Conservation (phyloP, 2,797 vertebrate genomes). For the Lemur catta region DNA sequence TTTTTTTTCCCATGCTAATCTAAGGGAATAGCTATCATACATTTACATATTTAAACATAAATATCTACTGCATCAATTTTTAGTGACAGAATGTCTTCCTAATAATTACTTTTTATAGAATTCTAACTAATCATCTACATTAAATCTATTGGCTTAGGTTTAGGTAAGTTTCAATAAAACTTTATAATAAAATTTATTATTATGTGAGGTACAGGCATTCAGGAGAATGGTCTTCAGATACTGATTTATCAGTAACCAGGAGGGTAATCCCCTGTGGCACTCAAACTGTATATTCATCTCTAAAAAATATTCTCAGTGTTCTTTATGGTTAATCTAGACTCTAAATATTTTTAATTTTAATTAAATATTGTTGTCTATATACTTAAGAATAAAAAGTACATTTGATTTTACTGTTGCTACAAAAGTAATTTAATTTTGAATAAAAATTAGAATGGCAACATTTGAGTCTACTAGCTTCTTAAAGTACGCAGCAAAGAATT, state of each 20-base stretch:
- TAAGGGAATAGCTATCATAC: background rate
- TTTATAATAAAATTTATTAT: background rate
- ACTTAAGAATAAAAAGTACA: background rate
- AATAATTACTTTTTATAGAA: background rate
- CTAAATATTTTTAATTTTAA: background rate
- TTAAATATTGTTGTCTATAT: background rate
- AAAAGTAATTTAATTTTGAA: background rate
- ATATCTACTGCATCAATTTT: slow-evolving; percentile 3
- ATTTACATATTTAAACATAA: background rate
- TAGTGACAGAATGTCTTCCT: background rate
- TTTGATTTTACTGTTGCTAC: background rate
- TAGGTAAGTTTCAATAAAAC: background rate
- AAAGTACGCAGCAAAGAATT: background rate
- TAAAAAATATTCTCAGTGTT: background rate
- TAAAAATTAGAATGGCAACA: background rate
- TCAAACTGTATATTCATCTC: background rate
- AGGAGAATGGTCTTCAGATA: background rate
- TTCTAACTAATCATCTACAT: background rate
- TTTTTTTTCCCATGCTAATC: background rate
- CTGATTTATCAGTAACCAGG: background rate
- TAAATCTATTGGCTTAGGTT: background rate
- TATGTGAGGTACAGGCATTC: background rate
- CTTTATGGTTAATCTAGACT: background rate
- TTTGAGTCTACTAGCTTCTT: background rate
- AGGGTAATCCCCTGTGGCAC: fast-evolving